Evolutionary conservation across 2,888 invertebrate genomes (phyloP).

Genomic region (Drosophila lutescens): DNA sequence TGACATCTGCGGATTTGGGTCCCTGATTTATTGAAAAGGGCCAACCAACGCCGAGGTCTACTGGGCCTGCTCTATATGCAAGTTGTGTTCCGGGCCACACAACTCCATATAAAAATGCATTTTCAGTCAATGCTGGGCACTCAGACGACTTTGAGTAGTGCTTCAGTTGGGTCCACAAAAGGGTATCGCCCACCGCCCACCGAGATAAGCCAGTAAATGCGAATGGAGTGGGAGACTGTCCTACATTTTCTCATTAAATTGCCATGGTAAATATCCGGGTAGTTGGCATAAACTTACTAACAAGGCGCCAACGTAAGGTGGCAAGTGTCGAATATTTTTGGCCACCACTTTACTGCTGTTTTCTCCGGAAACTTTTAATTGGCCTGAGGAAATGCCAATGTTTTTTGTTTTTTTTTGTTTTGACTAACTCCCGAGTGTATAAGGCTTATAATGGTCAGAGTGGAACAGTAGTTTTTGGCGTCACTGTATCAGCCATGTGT

Average conservation of each 20-base stretch:
- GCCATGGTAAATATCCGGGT: conserved; percentile 70
- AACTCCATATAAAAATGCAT: conserved; percentile 20
- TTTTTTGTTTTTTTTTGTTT: conserved; percentile 24
- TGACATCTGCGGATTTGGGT: conserved; percentile 35
- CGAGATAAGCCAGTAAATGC: conserved; percentile 36
- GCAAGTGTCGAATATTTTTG: conserved; percentile 48
- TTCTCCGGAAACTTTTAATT: conserved; percentile 75
- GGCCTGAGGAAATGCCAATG: conserved; percentile 70
- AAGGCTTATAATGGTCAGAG: conserved; percentile 28
- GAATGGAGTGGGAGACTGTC: conserved; percentile 55
- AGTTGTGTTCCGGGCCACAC: background rate
- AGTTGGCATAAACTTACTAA: conserved; percentile 72
- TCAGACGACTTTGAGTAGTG: conserved; percentile 70
- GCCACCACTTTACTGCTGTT: conserved; percentile 56
- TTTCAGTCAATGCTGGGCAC: conserved; percentile 51
- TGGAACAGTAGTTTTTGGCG: conserved; percentile 17
- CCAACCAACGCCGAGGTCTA: background rate
- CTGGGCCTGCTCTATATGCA: conserved; percentile 1
- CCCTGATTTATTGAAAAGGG: conserved; percentile 43
- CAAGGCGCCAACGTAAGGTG: conserved; percentile 53
- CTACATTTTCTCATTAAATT: conserved; percentile 79
- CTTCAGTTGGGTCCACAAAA: conserved; percentile 61
- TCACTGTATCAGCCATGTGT: conserved; percentile 38
- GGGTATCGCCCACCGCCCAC: conserved; percentile 3
- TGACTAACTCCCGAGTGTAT: conserved; percentile 8